Percentiles rank a stretch among this genome's conserved stretches.
These are phyloP conservation scores for Tenebrosternarchus preto DNA, from an alignment of 2,113 vertebrate genomes.

Conservation along the genomic window DNA sequence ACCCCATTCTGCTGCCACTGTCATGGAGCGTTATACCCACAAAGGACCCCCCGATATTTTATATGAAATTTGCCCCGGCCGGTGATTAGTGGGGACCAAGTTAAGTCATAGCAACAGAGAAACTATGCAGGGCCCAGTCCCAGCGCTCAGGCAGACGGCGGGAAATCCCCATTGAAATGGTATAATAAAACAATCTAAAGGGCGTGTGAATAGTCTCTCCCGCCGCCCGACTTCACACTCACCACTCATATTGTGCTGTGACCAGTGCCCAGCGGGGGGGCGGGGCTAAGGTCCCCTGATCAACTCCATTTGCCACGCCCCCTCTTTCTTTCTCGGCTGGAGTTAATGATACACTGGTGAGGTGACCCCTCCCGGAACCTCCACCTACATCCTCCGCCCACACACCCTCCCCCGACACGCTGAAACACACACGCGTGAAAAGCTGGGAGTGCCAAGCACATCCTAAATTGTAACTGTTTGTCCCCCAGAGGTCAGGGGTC, in stretches of 20 bases:
- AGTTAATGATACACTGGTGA: constrained; percentile 90
- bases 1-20: constrained; percentile 92
- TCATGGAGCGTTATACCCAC: constrained; percentile 92
- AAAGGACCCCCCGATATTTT: constrained; percentile 92
- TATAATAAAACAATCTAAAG: constrained; percentile 97
- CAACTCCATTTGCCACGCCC: constrained; percentile 85
- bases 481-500: constrained; percentile 87
- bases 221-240: constrained; percentile 74
- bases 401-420: constrained; percentile 76
- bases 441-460: constrained; percentile 81
- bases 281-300: constrained; percentile 87
- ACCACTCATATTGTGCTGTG: background rate
- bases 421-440: constrained; percentile 85
- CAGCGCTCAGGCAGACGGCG: constrained; percentile 84
- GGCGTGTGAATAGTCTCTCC: constrained; percentile 91
- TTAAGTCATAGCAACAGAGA: constrained; percentile 99
- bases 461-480: constrained; percentile 92
- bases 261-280: constrained; percentile 83
- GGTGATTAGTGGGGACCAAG: constrained; percentile 96
- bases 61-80: constrained; percentile 98
- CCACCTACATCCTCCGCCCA: constrained; percentile 76
- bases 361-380: too few species aligned
- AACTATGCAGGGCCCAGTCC: constrained; percentile 90
- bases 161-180: constrained; percentile 97
- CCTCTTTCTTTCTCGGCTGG: constrained; percentile 80